Base-by-base conservation (phyloP, 2,113 vertebrate genomes). In the Prolemur simus region DNA sequence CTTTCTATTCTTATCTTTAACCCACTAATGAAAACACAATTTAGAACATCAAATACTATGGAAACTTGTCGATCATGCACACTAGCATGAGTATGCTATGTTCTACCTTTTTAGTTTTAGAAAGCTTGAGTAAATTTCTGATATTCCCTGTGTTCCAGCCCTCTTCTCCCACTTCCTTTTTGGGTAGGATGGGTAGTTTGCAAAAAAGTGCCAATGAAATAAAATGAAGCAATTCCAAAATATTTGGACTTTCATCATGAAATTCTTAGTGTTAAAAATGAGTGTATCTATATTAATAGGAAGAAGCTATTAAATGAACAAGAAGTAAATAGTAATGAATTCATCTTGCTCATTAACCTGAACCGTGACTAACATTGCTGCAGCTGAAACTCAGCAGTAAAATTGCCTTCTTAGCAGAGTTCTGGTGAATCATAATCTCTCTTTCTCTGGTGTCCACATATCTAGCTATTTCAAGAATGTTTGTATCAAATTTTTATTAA, bases 281-380 rank as follows among this genome's bases (percentile, higher is more conserved):
- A 96, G 64, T 58, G 32, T 49, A 76, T 96, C 20, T 49, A 76
- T 96, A 20, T 82, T 95, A 95, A 90, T 64, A 89, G 94, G 93
- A 94, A 95, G 60, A 97, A 64, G 8, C 68, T 86, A 92, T 92
- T 97, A 96, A 97, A 96, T 96, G 87, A 96, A 95, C 21, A 96
- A 78, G 63, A 68, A 82, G 56, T 81, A 92, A 96, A 98, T 94
- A 97, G 94, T 85, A 92, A 97, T 95, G 93, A 98, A 91, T 94
- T 95, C 74, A 97, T 90, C 89, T 90, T 97, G 54, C 82, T 98
- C 97, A 98, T 97, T 98, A 97, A 97, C 83, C 91, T 93, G 94
- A 69, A 92, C 34, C 94, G 94, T 47, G 20, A 96, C 13, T 60
- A 81, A 94, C 84, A 95, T 97, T 96, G 47, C 96, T 89, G 60